Evolutionary conservation across 2,797 vertebrate genomes (phyloP), one percentile per base, ranked within the genome.

Genomic region (Sebastes flavidus): DNA sequence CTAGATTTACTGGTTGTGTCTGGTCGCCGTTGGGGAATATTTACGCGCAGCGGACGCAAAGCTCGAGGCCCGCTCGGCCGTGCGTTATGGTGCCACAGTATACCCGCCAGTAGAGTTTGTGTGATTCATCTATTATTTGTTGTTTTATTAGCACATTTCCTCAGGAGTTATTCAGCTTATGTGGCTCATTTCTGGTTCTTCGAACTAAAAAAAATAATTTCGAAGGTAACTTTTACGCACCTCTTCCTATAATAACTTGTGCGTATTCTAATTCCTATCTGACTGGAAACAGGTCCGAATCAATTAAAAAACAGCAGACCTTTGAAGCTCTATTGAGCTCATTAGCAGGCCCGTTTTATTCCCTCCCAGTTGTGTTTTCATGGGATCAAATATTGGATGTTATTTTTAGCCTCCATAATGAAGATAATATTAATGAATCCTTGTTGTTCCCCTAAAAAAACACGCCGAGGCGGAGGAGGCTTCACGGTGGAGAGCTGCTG

Each of bases 31-130:
- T 49, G 55, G 61, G 61, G 75, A 8, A 67, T 65, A 61, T 83
- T 84, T 87, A 77, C 80, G 84, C 78, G 58, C 81, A 49, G 80
- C 3, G 65, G 27, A 59, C 75, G 14, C 0, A 16, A 16, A 0
- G 38, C 3, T 59, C 25, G 8, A 29, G 78, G 78, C 78, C 75
- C 86, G 79, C 36, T 63, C 68, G 60, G 81, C 79, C 68, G 87
- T 63, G 83, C 77, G 80, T 63, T 7, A n/a, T 13, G 65, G 42
- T 29, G 65, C 4, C 82, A 27, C 1, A 22, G 2, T 32, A 25
- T 13, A 80, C 34, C n/a, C 49, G 29, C 65, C 24, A 25, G 16
- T 1, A 65, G 14, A 65, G 14, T 38, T 27, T 20, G 4, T 38
- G 9, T 10, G 5, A 16, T 76, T 42, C 10, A 2, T 20, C 1